Percentiles rank a stretch among this genome's conserved stretches.
Conservation (phyloP, 2,797 vertebrate species). For the Anolis apletophallus region DNA sequence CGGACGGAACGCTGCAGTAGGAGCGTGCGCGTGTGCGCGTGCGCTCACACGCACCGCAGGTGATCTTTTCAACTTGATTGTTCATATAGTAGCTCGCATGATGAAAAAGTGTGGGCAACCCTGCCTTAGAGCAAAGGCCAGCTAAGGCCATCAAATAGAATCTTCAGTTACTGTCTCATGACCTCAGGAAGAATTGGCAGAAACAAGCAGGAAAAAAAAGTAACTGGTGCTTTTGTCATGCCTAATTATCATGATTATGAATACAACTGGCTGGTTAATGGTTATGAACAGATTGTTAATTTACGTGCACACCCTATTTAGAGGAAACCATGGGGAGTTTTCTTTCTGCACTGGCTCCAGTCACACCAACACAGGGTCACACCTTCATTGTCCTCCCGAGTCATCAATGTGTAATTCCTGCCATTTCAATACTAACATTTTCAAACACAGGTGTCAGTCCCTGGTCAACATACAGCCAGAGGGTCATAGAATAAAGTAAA, state of each 20-base stretch:
- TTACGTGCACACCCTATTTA: background rate
- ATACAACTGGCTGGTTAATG: background rate
- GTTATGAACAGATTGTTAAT: background rate
- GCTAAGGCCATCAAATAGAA: background rate
- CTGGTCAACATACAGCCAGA: background rate
- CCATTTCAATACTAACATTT: background rate
- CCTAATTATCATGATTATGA: background rate
- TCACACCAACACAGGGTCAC: background rate
- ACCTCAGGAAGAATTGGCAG: background rate
- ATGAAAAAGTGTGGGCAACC: no score
- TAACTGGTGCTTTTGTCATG: background rate
- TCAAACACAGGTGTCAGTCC: background rate
- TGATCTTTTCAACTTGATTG: no score
- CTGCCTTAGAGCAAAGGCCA: no score
- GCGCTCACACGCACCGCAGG: no score
- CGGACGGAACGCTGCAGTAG: no score
- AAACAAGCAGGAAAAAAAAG: background rate
- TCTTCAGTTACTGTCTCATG: background rate
- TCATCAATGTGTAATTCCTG: background rate
- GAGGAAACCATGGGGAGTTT: background rate
- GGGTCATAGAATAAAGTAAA: no score
- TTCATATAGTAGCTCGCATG: no score
- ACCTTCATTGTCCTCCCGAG: background rate
- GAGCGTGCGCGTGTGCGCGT: no score
- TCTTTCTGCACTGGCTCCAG: background rate